Percentiles rank a stretch among this genome's conserved stretches.
Conservation (phyloP, 2,113 vertebrate species). For the Tautogolabrus adspersus region DNA sequence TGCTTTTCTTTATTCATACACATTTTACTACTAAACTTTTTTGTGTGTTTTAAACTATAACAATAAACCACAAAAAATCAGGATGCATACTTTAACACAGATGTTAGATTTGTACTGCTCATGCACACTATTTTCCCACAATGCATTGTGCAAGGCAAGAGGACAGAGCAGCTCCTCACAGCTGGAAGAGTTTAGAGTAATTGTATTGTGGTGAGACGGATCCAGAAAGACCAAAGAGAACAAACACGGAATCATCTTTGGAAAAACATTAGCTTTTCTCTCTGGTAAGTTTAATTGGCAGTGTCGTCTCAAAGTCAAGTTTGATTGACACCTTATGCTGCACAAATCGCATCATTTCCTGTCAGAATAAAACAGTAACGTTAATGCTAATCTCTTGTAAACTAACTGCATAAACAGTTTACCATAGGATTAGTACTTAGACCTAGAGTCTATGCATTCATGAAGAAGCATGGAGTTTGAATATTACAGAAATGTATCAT, state of each 20-base stretch:
- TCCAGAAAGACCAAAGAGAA: constrained; percentile 12
- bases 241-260: constrained; percentile 9
- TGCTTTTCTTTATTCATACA: not conserved
- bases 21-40: not conserved
- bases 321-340: not conserved
- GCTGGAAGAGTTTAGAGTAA: constrained; percentile 32
- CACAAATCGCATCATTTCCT: not conserved
- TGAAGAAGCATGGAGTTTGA: no score
- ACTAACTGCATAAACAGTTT: not conserved
- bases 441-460: no score
- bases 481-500: no score
- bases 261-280: constrained; percentile 20
- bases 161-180: constrained; percentile 10
- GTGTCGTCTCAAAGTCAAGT: constrained; percentile 3
- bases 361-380: not conserved
- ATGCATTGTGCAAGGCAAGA: constrained; percentile 2
- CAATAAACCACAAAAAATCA: no score
- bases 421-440: not conserved
- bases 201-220: constrained; percentile 15
- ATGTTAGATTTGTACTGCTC: not conserved
- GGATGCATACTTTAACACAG: not conserved
- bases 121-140: constrained; percentile 1
- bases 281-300: not conserved
- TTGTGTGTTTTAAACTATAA: no score
- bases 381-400: not conserved